These are phyloP conservation scores for Proterorhinus semilunaris DNA, from an alignment of 2,113 vertebrate genomes.

Conservation along the genomic window DNA sequence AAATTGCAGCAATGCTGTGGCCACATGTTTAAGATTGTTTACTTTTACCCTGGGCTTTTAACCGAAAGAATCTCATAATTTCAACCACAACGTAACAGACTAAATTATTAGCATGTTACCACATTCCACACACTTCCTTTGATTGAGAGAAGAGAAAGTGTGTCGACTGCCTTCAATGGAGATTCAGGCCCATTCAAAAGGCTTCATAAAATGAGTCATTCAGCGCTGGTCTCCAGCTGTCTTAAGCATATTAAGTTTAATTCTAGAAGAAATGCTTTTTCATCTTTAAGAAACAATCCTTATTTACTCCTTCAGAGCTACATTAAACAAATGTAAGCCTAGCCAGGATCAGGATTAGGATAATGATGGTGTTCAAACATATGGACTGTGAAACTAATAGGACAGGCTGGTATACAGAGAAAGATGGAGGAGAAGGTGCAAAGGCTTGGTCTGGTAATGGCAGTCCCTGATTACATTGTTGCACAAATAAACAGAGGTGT, in stretches of 20 bases:
- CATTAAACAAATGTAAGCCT: constrained; percentile 69
- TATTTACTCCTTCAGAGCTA: constrained; percentile 56
- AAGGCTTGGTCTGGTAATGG: constrained; percentile 54
- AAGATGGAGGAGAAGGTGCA: constrained; percentile 58
- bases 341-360: constrained; percentile 70
- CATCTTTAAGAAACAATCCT: constrained; percentile 70
- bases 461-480: constrained; percentile 69
- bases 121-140: constrained; percentile 31
- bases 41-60: constrained; percentile 62
- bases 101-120: constrained; percentile 70
- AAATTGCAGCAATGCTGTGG: constrained; percentile 60
- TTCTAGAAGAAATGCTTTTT: constrained; percentile 57
- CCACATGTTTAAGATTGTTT: constrained; percentile 74
- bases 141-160: constrained; percentile 44
- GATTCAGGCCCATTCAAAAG: constrained; percentile 15
- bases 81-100: constrained; percentile 61
- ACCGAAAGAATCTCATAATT: constrained; percentile 67
- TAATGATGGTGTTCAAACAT: constrained; percentile 63
- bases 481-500: constrained; percentile 73
- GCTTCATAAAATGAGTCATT: constrained; percentile 30
- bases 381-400: constrained; percentile 23
- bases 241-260: constrained; percentile 54
- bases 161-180: constrained; percentile 25
- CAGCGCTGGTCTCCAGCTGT: constrained; percentile 11
- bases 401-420: constrained; percentile 27